phyloP scores from a whole-genome alignment of 2,113 vertebrate genomes.

The Azemiops feae region DNA sequence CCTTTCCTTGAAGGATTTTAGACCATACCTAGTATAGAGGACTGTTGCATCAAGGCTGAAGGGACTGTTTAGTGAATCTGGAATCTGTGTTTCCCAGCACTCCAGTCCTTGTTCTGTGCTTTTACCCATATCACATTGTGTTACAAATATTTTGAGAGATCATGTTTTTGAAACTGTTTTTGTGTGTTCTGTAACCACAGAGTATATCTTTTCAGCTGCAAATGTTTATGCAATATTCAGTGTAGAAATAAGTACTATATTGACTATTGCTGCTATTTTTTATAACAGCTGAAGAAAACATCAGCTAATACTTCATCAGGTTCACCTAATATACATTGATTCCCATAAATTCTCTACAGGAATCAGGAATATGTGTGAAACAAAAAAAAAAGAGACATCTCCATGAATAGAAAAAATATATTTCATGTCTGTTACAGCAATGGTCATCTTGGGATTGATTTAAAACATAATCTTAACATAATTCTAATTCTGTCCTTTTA shows the following conservation, averaged over 20 bases:
- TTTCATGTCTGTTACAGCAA: background rate
- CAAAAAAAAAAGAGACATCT: background rate
- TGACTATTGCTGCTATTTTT: background rate
- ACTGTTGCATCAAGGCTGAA: background rate
- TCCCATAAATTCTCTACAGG: background rate
- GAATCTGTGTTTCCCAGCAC: background rate
- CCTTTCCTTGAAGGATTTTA: background rate
- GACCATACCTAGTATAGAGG: background rate
- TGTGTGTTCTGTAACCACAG: background rate
- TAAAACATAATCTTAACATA: background rate
- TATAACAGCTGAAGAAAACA: background rate
- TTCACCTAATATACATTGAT: background rate
- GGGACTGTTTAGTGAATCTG: background rate
- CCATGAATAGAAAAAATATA: background rate
- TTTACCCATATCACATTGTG: background rate
- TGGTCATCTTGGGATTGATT: background rate
- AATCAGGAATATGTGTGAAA: background rate
- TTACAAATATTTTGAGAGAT: background rate
- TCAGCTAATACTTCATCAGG: background rate
- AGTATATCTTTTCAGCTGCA: background rate
- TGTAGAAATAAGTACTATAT: background rate
- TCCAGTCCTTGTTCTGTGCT: background rate
- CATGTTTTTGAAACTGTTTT: background rate
- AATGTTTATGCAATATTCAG: background rate
- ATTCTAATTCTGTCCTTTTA: background rate